Evolutionary conservation across 92 coral and sea anemone species (phyloP), one percentile per base, ranked within the genome.

Genomic region (Porites lobata): DNA sequence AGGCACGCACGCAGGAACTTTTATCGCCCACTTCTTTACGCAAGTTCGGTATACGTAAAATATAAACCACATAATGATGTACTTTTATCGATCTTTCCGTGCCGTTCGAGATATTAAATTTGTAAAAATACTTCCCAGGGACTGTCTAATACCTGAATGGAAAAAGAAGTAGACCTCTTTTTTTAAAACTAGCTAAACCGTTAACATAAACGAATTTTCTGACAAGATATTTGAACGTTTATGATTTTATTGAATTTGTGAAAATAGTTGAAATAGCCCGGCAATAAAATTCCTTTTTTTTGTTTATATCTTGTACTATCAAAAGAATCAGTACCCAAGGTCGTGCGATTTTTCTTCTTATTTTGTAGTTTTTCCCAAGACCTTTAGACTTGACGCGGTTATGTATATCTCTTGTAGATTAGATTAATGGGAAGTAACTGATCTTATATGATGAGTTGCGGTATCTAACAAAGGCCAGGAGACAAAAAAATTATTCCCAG

Each of bases 1-100:
- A 54, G 73, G 77, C 80, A 84, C 11, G 87, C 54, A 84, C 18
- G 87, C 54, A 84, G 24, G 43, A 76, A 84, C n/a, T 47, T 50
- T 68, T 75, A 17, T 84, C 87, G 74, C 81, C 81, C 79, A 73
- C 79, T 50, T 72, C 10, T 54, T 51, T 47, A 64, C 85, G 62
- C 21, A 52, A 65, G 64, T 8, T 21, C 50, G 14, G 15, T 50
- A 17, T 65, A 79, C 73, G 74, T 5, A 50, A 79, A 66, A 50
- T 12, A 52, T 50, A 32, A n/a, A 17, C 8, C 38, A 58, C 15
- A 18, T 26, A 29, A 56, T n/a, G 6, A 15, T 20, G 20, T 57
- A 72, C 67, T 22, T 65, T 38, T 38, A 8, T 56, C 61, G 61
- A 15, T 56, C 7, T 17, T 69, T 69, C 6, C 20, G 65, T 57